These are phyloP conservation scores for Stenchaetothrips biformis DNA, from an alignment of 2,888 invertebrate species.

Conservation along the genomic window DNA sequence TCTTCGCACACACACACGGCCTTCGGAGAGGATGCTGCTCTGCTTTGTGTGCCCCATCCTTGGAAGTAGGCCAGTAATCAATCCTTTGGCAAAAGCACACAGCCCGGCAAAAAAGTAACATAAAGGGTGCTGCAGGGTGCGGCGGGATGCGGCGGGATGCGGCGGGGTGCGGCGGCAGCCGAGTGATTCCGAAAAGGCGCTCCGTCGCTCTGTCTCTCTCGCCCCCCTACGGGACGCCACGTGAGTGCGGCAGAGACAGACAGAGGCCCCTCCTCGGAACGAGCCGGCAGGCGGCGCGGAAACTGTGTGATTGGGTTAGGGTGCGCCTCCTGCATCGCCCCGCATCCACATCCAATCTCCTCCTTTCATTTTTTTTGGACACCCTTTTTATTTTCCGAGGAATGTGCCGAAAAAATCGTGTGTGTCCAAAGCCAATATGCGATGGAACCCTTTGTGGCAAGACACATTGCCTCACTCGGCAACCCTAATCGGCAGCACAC, in stretches of 20 bases:
- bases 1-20: not conserved
- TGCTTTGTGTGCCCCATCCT: not conserved
- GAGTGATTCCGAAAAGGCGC: too few relatives aligned
- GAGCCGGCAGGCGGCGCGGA: not conserved
- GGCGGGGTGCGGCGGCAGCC: not conserved
- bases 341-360: not conserved
- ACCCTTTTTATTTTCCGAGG: not conserved
- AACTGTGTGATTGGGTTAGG: slow-evolving; percentile 21
- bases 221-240: too few relatives aligned
- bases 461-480: too few relatives aligned
- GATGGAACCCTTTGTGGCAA: too few relatives aligned
- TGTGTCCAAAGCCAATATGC: slow-evolving; percentile 1
- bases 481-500: too few relatives aligned
- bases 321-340: not conserved
- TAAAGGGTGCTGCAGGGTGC: not conserved
- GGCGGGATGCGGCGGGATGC: too few relatives aligned
- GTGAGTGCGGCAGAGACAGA: too few relatives aligned
- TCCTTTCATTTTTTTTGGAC: not conserved
- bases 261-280: too few relatives aligned
- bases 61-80: slow-evolving; percentile 9
- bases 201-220: too few relatives aligned
- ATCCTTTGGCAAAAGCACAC: slow-evolving; percentile 2
- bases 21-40: too few relatives aligned
- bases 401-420: not conserved
- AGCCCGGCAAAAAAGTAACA: not conserved